A percentile compares a stretch with the other conserved stretches of the same genome.
Evolutionary conservation across 2,797 vertebrate genomes (phyloP).

Genomic region (Loriculus beryllinus): DNA sequence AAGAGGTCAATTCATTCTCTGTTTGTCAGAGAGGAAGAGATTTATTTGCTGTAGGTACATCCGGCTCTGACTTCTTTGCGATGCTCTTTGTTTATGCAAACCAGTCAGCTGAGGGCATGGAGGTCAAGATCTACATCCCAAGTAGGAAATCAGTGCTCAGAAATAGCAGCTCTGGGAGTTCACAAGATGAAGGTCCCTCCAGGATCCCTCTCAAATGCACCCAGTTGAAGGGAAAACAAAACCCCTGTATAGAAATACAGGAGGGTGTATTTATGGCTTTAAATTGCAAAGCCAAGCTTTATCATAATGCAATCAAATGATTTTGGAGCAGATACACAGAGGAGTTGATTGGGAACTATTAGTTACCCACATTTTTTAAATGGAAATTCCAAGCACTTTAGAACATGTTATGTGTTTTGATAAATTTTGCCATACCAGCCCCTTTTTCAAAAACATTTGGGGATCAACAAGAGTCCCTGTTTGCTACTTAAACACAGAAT

Average conservation of each 20-base stretch:
- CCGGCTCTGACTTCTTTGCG: constrained; percentile 60
- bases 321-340: neutral
- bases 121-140: constrained; percentile 70
- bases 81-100: constrained; percentile 73
- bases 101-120: neutral
- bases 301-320: neutral
- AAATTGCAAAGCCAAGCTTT: neutral
- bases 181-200: constrained; percentile 38
- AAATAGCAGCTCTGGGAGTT: constrained; percentile 64
- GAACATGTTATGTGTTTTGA: constrained; percentile 7
- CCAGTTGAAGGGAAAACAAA: neutral
- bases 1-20: constrained; percentile 66
- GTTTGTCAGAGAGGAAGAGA: constrained; percentile 70
- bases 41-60: constrained; percentile 74
- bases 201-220: neutral
- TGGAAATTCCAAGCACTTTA: constrained; percentile 19
- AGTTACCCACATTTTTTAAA: neutral
- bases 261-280: neutral
- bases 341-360: neutral
- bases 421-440: constrained; percentile 7
- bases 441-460: neutral
- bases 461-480: neutral
- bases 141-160: constrained; percentile 63
- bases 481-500: neutral
- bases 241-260: neutral